Evolutionary conservation across 2,888 invertebrate species (phyloP).

Genomic region (Silvanus unidentatus): DNA sequence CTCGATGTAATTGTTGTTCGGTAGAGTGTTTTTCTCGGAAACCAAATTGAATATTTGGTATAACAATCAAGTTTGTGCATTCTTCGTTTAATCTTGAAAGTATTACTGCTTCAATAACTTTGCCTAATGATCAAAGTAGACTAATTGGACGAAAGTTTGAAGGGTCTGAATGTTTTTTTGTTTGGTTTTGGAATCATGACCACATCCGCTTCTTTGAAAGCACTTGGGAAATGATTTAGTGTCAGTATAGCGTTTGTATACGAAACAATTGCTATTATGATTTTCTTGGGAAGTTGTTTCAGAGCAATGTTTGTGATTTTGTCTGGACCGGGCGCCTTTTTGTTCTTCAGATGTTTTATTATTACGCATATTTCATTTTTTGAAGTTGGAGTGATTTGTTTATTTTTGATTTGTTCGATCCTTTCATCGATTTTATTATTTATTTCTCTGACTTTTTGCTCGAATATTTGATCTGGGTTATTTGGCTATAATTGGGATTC

Average conservation of each 20-base stretch:
- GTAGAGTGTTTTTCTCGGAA: conserved; percentile 31
- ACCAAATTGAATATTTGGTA: conserved; percentile 25
- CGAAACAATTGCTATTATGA: background rate
- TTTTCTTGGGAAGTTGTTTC: background rate
- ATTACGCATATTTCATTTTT: background rate
- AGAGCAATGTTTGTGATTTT: background rate
- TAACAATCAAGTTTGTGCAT: background rate
- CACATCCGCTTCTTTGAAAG: background rate
- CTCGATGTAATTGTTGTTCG: conserved; percentile 25
- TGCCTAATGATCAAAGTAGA: background rate
- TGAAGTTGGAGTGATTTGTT: no score
- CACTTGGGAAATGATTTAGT: background rate
- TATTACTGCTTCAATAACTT: background rate
- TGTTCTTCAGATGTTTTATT: background rate
- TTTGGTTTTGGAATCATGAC: background rate
- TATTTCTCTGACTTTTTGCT: no score
- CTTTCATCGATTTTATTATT: no score
- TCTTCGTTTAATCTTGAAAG: background rate
- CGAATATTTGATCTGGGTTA: no score
- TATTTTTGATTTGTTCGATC: no score
- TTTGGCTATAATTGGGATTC: background rate
- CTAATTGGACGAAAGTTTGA: background rate
- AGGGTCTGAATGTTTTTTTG: background rate
- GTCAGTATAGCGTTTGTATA: background rate
- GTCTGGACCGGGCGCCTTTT: conserved; percentile 3